These are phyloP conservation scores for Zhuqinia jingwanae DNA, from an alignment of 2,888 invertebrate species.

Conservation along the genomic window DNA sequence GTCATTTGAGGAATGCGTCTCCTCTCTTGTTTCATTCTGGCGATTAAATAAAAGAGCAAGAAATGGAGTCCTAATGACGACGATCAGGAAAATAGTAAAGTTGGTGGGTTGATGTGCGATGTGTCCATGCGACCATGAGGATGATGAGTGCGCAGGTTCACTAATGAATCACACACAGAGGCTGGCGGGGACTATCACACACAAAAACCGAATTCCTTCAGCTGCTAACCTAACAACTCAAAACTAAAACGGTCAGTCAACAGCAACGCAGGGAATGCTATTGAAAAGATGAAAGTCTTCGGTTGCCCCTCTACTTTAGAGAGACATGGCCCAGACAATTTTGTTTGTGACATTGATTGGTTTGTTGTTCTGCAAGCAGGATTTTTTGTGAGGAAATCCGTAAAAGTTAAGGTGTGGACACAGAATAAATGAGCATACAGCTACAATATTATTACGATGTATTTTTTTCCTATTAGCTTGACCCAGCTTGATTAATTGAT, in stretches of 20 bases:
- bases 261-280: too few relatives aligned
- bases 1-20: constrained; percentile 12
- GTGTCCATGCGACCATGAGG: constrained; percentile 23
- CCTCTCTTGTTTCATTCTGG: neutral
- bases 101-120: neutral
- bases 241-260: too few relatives aligned
- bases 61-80: constrained; percentile 38
- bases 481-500: constrained; percentile 65
- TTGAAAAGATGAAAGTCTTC: too few relatives aligned
- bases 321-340: neutral
- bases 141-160: neutral
- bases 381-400: constrained; percentile 61
- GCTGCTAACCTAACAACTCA: too few relatives aligned
- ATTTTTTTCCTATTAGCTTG: constrained; percentile 39
- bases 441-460: too few relatives aligned
- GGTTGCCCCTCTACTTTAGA: too few relatives aligned
- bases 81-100: neutral
- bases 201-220: constrained; percentile 45
- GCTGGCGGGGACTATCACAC: too few relatives aligned
- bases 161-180: constrained; percentile 36
- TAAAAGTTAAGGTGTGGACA: constrained; percentile 57
- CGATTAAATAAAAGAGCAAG: constrained; percentile 14
- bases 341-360: constrained; percentile 38
- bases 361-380: constrained; percentile 13
- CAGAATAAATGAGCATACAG: constrained; percentile 32